These are phyloP conservation scores for Hippocampus comes DNA, from an alignment of 2,113 vertebrate species.

Conservation along the genomic window DNA sequence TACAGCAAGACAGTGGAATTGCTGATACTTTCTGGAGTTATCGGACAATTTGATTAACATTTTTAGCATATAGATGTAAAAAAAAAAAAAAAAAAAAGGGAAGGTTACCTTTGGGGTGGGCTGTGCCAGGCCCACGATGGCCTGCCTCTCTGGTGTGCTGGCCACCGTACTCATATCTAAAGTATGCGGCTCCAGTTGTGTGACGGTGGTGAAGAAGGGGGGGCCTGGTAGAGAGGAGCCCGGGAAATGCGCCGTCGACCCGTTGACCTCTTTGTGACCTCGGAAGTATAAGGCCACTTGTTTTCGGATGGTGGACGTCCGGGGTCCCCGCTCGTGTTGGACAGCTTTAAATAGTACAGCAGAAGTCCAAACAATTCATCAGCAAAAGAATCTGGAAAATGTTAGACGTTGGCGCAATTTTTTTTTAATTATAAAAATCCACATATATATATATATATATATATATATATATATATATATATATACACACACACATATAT, in stretches of 20 bases:
- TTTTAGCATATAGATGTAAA: too few species aligned
- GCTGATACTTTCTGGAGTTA: too few species aligned
- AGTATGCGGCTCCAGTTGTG: slow-evolving; percentile 90
- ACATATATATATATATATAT: too few species aligned
- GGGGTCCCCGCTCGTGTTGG: slow-evolving; percentile 93
- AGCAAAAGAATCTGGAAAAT: too few species aligned
- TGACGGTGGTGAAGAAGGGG: slow-evolving; percentile 93
- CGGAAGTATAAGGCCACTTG: slow-evolving; percentile 98
- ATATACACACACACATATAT: too few species aligned
- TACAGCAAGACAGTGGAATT: neutral
- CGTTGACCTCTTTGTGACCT: slow-evolving; percentile 93
- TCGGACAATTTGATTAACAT: too few species aligned
- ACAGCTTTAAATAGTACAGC: slow-evolving; percentile 76
- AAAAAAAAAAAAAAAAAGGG: too few species aligned
- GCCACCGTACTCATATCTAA: slow-evolving; percentile 86
- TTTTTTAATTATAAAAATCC: too few species aligned
- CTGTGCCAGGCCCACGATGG: slow-evolving; percentile 90
- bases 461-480: too few species aligned
- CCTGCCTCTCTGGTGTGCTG: slow-evolving; percentile 85
- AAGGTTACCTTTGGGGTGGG: slow-evolving; percentile 87
- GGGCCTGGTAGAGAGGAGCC: slow-evolving; percentile 83
- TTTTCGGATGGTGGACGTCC: slow-evolving; percentile 97
- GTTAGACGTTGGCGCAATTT: too few species aligned
- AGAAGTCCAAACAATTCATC: neutral
- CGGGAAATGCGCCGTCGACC: slow-evolving; percentile 84